Conservation (phyloP, 2,797 vertebrate species). For the Buphagus erythrorhynchus region DNA sequence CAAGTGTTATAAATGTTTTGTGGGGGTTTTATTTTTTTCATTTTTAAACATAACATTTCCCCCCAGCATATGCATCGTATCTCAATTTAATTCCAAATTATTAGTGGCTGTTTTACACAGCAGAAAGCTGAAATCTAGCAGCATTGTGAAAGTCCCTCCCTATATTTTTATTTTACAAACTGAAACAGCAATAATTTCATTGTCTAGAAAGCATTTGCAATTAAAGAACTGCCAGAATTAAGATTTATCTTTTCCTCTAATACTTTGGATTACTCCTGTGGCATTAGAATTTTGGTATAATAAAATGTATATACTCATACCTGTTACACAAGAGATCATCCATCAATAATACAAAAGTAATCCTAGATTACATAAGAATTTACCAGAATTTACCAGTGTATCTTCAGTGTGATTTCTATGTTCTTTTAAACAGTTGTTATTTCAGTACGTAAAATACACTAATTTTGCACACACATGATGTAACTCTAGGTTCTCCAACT, state of each 20-base stretch:
- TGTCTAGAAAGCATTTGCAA: neutral
- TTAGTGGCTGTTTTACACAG: neutral
- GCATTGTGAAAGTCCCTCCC: neutral
- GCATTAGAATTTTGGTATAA: neutral
- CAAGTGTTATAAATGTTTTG: neutral
- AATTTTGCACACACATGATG: neutral
- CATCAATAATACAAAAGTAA: conserved; percentile 13
- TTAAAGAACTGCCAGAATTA: neutral
- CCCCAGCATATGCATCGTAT: neutral
- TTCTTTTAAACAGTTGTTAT: neutral
- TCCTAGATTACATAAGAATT: neutral
- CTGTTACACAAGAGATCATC: neutral
- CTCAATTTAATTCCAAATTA: neutral
- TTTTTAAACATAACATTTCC: neutral
- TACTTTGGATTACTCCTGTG: neutral
- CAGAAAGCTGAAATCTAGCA: neutral
- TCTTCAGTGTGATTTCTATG: neutral
- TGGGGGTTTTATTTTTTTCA: neutral
- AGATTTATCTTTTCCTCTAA: neutral
- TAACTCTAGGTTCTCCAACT: neutral
- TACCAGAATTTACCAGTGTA: neutral
- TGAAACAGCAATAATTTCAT: neutral
- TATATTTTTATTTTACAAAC: neutral
- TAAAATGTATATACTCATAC: neutral
- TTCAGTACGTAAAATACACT: neutral